A percentile compares a stretch with the other conserved stretches of the same genome.
These are phyloP conservation scores for Hiodon alosoides DNA, from an alignment of 2,113 vertebrate genomes.

Conservation along the genomic window DNA sequence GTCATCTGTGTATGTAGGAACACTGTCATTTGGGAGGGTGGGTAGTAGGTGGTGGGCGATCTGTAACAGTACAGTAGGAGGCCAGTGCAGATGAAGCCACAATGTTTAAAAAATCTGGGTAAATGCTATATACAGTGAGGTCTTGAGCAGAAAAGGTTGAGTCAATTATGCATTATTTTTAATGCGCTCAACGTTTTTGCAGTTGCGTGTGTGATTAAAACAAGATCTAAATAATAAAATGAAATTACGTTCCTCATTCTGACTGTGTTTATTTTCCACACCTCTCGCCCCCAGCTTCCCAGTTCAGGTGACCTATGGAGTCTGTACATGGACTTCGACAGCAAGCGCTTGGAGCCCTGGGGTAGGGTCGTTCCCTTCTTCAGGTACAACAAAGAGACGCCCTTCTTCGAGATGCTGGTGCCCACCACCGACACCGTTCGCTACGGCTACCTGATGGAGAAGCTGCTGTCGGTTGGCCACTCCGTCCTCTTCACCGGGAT, in stretches of 20 bases:
- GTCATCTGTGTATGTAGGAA: neutral
- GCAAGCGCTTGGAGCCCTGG: constrained; percentile 68
- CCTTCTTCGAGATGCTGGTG: constrained; percentile 83
- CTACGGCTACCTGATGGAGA: constrained; percentile 82
- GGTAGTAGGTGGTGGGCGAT: neutral
- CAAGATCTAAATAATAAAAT: neutral
- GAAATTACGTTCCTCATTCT: neutral
- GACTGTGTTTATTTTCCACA: constrained; percentile 3
- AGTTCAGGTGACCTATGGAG: constrained; percentile 68
- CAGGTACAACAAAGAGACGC: constrained; percentile 62
- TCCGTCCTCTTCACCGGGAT: constrained; percentile 76
- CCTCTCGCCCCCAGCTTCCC: constrained; percentile 57
- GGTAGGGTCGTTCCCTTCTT: constrained; percentile 72
- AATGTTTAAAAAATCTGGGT: no score
- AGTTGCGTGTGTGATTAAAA: no score
- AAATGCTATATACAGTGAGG: no score
- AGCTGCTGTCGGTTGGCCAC: constrained; percentile 69
- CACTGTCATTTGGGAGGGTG: neutral
- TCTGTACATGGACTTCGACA: constrained; percentile 70
- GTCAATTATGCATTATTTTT: no score
- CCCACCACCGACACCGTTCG: constrained; percentile 80
- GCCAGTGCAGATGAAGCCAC: no score
- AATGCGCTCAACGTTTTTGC: no score
- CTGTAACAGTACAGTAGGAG: no score
- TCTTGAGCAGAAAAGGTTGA: no score